A percentile compares a stretch with the other conserved stretches of the same genome.
Conservation (phyloP, 2,888 invertebrate genomes). For the Tetropium fuscum region DNA sequence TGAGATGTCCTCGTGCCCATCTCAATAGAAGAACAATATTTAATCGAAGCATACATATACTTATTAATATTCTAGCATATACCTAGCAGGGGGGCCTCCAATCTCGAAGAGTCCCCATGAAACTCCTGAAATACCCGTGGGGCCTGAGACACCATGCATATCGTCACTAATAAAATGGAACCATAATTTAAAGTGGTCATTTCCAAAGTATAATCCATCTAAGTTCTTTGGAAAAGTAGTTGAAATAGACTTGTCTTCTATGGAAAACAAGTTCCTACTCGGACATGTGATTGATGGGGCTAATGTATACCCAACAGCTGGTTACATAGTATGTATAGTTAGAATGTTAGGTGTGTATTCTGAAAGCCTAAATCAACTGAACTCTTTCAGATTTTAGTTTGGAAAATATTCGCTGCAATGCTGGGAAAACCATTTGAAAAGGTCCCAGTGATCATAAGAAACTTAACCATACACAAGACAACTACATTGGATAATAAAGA, state of each 20-base stretch:
- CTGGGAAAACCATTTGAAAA: conserved; percentile 5
- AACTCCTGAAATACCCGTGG: conserved; percentile 79
- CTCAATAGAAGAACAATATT: too few relatives aligned
- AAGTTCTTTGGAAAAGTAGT: conserved; percentile 84
- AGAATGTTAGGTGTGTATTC: neutral
- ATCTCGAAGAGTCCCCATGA: conserved; percentile 81
- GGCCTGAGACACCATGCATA: conserved; percentile 85
- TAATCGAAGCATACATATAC: too few relatives aligned
- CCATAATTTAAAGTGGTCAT: conserved; percentile 81
- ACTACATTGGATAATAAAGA: conserved; percentile 1
- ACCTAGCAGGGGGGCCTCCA: conserved; percentile 79
- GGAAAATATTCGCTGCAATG: conserved; percentile 18
- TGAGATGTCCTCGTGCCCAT: too few relatives aligned
- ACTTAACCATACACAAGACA: neutral
- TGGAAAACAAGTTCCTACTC: conserved; percentile 31
- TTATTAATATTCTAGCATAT: conserved; percentile 73
- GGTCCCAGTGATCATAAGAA: conserved; percentile 19
- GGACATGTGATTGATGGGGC: conserved; percentile 49
- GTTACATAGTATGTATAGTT: conserved; percentile 51
- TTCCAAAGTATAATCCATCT: conserved; percentile 73
- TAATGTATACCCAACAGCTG: conserved; percentile 72
- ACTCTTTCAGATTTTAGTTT: conserved; percentile 27
- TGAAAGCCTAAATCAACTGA: neutral
- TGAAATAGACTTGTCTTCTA: conserved; percentile 73
- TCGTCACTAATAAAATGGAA: conserved; percentile 88